Percentiles rank a stretch among this genome's conserved stretches.
These are phyloP conservation scores for Actinernus sp. DNA, from an alignment of 92 coral and sea anemone species.

Conservation along the genomic window DNA sequence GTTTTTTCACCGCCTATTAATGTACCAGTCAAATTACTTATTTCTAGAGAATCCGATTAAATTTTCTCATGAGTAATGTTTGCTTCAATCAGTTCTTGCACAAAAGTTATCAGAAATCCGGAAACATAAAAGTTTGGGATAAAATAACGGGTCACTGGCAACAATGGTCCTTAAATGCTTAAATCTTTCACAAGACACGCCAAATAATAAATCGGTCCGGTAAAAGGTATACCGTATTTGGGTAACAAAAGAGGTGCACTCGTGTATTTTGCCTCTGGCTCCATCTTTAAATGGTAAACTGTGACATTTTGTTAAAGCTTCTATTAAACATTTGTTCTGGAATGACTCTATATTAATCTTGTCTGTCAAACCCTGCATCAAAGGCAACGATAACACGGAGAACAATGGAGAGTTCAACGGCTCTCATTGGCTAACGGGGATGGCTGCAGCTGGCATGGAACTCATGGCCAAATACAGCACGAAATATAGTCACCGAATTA, in stretches of 20 bases:
- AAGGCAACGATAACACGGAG: constrained; percentile 13
- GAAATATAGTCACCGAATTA: no score
- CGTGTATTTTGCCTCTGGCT: neutral
- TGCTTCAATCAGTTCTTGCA: no score
- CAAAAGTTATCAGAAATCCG: no score
- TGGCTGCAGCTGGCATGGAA: constrained; percentile 20
- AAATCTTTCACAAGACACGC: neutral
- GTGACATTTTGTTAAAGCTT: neutral
- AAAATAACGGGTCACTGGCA: no score
- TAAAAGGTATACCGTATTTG: neutral
- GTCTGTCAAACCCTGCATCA: constrained; percentile 27
- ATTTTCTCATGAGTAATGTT: no score
- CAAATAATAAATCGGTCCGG: neutral
- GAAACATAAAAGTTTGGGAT: no score
- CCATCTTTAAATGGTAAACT: neutral
- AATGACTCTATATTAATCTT: constrained; percentile 17
- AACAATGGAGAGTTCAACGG: neutral
- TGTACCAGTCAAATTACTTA: no score
- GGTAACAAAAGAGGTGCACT: neutral
- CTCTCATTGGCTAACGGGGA: constrained; percentile 19
- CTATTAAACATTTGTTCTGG: constrained; percentile 15
- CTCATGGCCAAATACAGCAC: constrained; percentile 28
- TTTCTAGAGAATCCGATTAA: no score
- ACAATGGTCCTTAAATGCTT: neutral
- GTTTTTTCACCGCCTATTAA: no score